Conservation (phyloP, 2,113 vertebrate genomes). For the Bufo gargarizans region DNA sequence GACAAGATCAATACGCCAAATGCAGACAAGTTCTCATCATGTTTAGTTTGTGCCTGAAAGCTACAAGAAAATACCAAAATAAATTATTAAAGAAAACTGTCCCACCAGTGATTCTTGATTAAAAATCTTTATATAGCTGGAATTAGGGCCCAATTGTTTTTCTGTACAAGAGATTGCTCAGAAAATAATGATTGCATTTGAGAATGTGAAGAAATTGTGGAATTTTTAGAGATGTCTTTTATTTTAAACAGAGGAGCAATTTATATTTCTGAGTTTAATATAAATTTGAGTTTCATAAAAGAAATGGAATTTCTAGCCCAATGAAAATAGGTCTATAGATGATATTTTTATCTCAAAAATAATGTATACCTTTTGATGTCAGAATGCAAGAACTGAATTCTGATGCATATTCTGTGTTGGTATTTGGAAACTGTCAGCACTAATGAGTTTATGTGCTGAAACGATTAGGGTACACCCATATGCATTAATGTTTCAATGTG, state of each 20-base stretch:
- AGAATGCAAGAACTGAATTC: background rate
- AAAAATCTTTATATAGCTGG: constrained; percentile 54
- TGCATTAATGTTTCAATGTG: too few species aligned
- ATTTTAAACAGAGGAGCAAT: constrained; percentile 55
- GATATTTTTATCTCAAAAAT: constrained; percentile 5
- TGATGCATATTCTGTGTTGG: background rate
- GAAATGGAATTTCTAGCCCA: constrained; percentile 46
- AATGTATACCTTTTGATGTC: background rate
- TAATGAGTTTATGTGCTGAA: background rate
- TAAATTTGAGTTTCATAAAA: constrained; percentile 18
- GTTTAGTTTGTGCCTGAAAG: constrained; percentile 41
- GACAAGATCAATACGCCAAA: constrained; percentile 39
- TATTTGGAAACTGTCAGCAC: background rate
- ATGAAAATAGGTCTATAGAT: constrained; percentile 29
- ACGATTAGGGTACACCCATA: background rate
- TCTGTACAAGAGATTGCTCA: constrained; percentile 42
- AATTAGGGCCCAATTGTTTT: constrained; percentile 55
- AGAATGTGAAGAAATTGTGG: constrained; percentile 47
- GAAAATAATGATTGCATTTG: constrained; percentile 53
- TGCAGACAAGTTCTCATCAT: constrained; percentile 35
- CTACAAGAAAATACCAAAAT: constrained; percentile 46
- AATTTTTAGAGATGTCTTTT: constrained; percentile 53
- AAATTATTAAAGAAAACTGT: constrained; percentile 55
- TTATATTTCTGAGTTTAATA: constrained; percentile 52
- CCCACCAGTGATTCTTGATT: constrained; percentile 55